Conservation (phyloP, 2,797 vertebrate species). For the Labeo calbasu region DNA sequence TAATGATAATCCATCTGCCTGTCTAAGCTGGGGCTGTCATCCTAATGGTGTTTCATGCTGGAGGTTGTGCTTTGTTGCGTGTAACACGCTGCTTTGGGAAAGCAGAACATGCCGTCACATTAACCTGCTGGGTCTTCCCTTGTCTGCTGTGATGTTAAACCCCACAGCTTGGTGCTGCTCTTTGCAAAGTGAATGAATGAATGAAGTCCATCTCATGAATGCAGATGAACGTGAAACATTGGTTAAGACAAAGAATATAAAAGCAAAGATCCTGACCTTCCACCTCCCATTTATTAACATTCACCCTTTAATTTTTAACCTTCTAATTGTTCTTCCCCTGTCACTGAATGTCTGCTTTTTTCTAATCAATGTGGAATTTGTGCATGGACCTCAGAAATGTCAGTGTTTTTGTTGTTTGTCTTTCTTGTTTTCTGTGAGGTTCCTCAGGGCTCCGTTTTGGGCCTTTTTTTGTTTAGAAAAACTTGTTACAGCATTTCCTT, state of each 20-base stretch:
- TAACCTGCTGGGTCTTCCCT: constrained; percentile 44
- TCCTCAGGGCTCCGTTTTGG: constrained; percentile 9
- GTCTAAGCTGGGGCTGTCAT: constrained; percentile 45
- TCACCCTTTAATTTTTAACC: constrained; percentile 11
- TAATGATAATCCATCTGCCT: constrained; percentile 38
- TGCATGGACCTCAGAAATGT: constrained; percentile 1
- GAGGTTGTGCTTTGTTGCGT: constrained; percentile 37
- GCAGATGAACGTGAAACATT: constrained; percentile 16
- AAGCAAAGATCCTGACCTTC: constrained; percentile 27
- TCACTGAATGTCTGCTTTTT: constrained; percentile 12
- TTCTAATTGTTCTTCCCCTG: not conserved
- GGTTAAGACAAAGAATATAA: not conserved
- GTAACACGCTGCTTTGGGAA: constrained; percentile 42
- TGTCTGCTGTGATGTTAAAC: constrained; percentile 26
- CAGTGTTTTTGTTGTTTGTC: not conserved
- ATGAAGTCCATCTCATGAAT: constrained; percentile 50
- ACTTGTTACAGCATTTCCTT: constrained; percentile 70
- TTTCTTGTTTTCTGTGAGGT: constrained; percentile 12
- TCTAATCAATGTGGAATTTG: constrained; percentile 2
- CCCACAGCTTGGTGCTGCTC: constrained; percentile 35
- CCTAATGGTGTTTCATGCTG: constrained; percentile 35
- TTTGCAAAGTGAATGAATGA: constrained; percentile 8
- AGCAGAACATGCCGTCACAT: constrained; percentile 22
- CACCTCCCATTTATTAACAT: constrained; percentile 9
- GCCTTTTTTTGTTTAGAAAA: constrained; percentile 15